phyloP scores from a whole-genome alignment of 2,113 vertebrate genomes.

The Semnornis frantzii region DNA sequence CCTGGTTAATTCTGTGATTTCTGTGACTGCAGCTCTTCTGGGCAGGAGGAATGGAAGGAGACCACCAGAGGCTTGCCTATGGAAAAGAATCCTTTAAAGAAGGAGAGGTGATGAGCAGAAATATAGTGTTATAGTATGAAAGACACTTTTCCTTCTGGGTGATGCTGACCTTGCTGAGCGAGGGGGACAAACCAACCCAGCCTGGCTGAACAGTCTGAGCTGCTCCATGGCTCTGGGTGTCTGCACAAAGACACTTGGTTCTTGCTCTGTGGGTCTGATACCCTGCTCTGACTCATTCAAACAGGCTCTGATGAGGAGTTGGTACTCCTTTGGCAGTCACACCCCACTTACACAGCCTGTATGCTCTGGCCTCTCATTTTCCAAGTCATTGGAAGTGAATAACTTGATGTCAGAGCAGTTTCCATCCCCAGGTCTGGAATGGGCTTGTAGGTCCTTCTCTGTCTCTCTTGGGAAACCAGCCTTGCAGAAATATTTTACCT shows the following conservation, averaged over 20 bases:
- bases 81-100: neutral
- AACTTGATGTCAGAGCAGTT: neutral
- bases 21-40: too few species aligned
- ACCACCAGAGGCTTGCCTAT: too few species aligned
- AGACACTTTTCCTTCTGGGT: neutral
- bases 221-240: neutral
- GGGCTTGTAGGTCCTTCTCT: neutral
- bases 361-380: neutral
- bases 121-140: neutral
- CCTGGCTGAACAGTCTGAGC: neutral
- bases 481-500: neutral
- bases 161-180: neutral
- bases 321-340: neutral
- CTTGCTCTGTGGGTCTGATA: too few species aligned
- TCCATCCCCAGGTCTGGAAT: neutral
- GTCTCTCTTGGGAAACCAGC: neutral
- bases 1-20: too few species aligned
- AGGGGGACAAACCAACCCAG: fast-evolving
- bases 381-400: neutral
- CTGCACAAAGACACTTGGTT: neutral
- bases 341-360: neutral
- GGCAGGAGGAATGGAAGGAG: neutral
- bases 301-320: neutral
- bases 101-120: neutral
- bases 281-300: neutral